phyloP scores from a whole-genome alignment of 2,888 invertebrate genomes.

The Dromius quadrimaculatus region DNA sequence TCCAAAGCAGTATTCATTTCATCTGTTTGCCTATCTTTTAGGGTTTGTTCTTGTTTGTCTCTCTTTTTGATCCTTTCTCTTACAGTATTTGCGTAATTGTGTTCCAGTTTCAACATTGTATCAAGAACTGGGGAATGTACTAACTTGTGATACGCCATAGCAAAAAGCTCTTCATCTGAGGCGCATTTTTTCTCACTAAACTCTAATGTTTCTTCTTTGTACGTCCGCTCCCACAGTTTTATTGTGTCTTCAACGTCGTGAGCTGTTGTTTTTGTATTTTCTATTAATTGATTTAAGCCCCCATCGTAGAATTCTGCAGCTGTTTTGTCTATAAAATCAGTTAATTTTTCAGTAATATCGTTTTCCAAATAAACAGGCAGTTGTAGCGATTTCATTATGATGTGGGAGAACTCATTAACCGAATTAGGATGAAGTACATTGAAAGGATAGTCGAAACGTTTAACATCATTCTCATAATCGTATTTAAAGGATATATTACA shows the following conservation, averaged over 20 bases:
- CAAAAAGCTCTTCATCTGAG: slow-evolving; percentile 88
- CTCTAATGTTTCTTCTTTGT: slow-evolving; percentile 82
- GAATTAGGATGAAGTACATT: slow-evolving; percentile 60
- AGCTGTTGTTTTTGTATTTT: slow-evolving; percentile 73
- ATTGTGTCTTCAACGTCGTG: slow-evolving; percentile 81
- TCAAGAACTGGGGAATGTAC: slow-evolving; percentile 80
- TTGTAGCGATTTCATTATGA: slow-evolving; percentile 76
- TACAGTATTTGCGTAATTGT: slow-evolving; percentile 86
- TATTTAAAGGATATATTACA: slow-evolving; percentile 1
- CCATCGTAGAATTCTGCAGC: slow-evolving; percentile 78
- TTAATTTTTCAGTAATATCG: slow-evolving; percentile 72
- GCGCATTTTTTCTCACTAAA: slow-evolving; percentile 86
- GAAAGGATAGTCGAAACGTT: slow-evolving; percentile 40
- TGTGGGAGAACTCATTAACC: slow-evolving; percentile 74
- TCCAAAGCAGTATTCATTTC: slow-evolving; percentile 92
- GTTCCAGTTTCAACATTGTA: slow-evolving; percentile 89
- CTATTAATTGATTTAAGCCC: slow-evolving; percentile 73
- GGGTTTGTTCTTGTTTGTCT: slow-evolving; percentile 77
- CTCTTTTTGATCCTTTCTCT: slow-evolving; percentile 79
- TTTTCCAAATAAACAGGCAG: slow-evolving; percentile 78
- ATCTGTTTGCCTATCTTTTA: slow-evolving; percentile 81
- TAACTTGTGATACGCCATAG: slow-evolving; percentile 83
- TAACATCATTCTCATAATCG: neutral
- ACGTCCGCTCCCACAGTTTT: slow-evolving; percentile 83
- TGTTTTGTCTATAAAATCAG: slow-evolving; percentile 74